Conservation (phyloP, 1,140 invertebrate genomes). For the Diploscapter pachys region DNA sequence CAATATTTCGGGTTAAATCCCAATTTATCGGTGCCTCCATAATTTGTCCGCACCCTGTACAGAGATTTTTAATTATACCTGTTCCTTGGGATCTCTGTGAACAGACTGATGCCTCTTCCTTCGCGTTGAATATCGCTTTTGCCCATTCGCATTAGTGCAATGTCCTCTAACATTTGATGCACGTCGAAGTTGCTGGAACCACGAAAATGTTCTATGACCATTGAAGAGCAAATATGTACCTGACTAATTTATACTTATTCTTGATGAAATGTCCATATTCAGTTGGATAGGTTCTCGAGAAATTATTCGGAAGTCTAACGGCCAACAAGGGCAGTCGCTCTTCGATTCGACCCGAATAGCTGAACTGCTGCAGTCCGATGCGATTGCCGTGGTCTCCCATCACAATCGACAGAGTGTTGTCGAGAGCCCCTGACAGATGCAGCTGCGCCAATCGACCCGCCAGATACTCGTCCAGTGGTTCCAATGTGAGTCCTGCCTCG, state of each 20-base stretch:
- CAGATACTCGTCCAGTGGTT: constrained; percentile 21
- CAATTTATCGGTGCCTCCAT: no score
- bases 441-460: neutral
- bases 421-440: constrained; percentile 44
- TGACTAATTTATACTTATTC: constrained; percentile 29
- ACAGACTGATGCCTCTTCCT: constrained; percentile 39
- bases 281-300: constrained; percentile 38
- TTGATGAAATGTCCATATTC: constrained; percentile 33
- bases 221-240: constrained; percentile 12
- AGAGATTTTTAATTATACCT: neutral
- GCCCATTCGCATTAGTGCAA: constrained; percentile 31
- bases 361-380: constrained; percentile 48
- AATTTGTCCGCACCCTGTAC: no score
- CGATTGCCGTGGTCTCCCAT: constrained; percentile 62
- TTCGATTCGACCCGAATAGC: constrained; percentile 51
- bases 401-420: constrained; percentile 60
- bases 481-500: constrained; percentile 20
- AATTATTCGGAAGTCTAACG: constrained; percentile 43
- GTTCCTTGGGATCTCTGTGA: constrained; percentile 39
- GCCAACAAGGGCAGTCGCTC: constrained; percentile 55
- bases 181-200: constrained; percentile 52
- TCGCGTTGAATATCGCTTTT: constrained; percentile 15
- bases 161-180: constrained; percentile 45
- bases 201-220: neutral
- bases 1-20: no score